Conservation (phyloP, 2,113 vertebrate species). For the Atherinomorus stipes region DNA sequence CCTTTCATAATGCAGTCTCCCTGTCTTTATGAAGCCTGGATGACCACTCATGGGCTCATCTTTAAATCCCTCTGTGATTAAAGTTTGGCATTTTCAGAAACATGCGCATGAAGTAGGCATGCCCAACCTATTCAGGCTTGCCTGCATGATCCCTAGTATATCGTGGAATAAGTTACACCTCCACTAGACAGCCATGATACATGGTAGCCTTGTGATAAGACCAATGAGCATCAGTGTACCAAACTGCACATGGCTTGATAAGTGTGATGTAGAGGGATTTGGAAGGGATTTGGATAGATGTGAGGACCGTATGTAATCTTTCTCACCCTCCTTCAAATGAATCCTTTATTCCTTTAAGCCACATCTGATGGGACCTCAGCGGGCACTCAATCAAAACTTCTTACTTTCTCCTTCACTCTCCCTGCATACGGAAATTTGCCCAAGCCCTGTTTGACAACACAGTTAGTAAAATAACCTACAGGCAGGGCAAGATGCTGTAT, state of each 20-base stretch:
- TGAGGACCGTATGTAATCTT: conserved; percentile 83
- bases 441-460: conserved; percentile 19
- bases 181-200: conserved; percentile 59
- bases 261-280: conserved; percentile 84
- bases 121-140: conserved; percentile 23
- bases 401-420: conserved; percentile 55
- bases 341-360: conserved; percentile 83
- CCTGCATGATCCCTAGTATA: conserved; percentile 45
- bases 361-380: conserved; percentile 79
- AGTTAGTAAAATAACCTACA: conserved; percentile 50
- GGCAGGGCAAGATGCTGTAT: conserved; percentile 3
- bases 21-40: conserved; percentile 3
- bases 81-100: conserved; percentile 48
- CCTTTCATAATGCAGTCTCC: neutral
- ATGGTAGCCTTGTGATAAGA: conserved; percentile 71
- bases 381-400: conserved; percentile 79
- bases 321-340: conserved; percentile 80
- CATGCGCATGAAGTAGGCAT: conserved; percentile 12
- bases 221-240: conserved; percentile 73
- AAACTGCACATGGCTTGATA: conserved; percentile 78
- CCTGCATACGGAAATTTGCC: conserved; percentile 48
- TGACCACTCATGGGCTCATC: conserved; percentile 30
- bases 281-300: conserved; percentile 82
- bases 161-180: conserved; percentile 63
- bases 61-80: conserved; percentile 33